Conservation (phyloP, 2,113 vertebrate species). For the Callithrix jacchus region DNA sequence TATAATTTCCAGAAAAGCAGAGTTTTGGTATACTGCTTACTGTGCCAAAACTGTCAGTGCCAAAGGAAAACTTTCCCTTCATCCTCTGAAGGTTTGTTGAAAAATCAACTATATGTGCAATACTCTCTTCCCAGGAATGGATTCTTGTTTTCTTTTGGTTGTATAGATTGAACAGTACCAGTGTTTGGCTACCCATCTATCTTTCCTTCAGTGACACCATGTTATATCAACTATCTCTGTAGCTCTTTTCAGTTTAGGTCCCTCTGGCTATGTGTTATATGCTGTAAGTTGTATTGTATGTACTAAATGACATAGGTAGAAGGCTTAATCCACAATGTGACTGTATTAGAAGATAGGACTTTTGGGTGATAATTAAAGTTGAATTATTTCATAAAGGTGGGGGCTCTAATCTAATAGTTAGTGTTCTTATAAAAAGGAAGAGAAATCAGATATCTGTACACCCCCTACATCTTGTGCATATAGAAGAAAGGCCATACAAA, state of each 20-base stretch:
- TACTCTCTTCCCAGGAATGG: not conserved
- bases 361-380: not conserved
- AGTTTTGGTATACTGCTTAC: too few species aligned
- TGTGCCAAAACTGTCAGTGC: too few species aligned
- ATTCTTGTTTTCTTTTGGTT: not conserved
- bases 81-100: too few species aligned
- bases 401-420: not conserved
- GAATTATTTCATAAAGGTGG: not conserved
- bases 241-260: not conserved
- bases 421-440: not conserved
- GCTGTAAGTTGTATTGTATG: not conserved
- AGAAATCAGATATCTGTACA: not conserved
- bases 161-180: not conserved
- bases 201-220: not conserved
- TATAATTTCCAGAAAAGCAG: too few species aligned
- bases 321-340: not conserved
- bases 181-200: not conserved
- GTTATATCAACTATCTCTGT: not conserved
- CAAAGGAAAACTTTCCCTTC: too few species aligned
- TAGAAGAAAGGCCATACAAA: not conserved
- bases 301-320: not conserved
- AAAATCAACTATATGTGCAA: too few species aligned
- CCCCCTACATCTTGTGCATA: not conserved
- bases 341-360: not conserved
- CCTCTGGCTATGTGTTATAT: not conserved